Evolutionary conservation across 2,797 vertebrate genomes (phyloP).

Genomic region (Petrocephalus sullivani): DNA sequence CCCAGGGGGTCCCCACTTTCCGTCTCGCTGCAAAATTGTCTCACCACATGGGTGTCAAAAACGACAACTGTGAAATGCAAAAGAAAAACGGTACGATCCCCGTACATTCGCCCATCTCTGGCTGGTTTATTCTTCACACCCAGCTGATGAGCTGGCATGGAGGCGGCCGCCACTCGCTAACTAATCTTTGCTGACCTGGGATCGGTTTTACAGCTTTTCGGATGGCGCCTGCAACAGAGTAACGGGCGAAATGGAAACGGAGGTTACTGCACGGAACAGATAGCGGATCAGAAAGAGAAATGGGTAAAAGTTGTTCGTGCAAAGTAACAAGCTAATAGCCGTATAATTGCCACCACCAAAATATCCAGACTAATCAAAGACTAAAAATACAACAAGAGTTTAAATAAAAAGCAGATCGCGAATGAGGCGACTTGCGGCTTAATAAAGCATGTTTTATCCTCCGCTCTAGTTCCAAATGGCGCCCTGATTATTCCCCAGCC

Average conservation of each 20-base stretch:
- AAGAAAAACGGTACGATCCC: background rate
- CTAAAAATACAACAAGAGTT: background rate
- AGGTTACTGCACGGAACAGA: background rate
- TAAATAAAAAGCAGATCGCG: background rate
- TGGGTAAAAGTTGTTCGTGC: background rate
- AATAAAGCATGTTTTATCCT: background rate
- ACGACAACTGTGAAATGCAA: background rate
- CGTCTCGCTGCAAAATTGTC: background rate
- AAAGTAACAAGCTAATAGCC: background rate
- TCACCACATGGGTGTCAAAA: background rate
- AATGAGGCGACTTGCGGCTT: background rate
- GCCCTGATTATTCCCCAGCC: background rate
- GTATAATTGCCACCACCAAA: background rate
- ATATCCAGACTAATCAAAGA: background rate
- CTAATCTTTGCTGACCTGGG: background rate
- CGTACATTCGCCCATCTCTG: background rate
- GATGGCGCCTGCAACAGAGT: background rate
- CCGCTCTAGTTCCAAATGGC: background rate
- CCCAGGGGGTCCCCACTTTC: background rate
- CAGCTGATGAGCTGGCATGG: background rate
- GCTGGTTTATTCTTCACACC: background rate
- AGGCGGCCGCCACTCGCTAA: background rate
- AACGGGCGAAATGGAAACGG: background rate
- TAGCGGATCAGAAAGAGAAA: background rate
- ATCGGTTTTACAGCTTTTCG: background rate